Evolutionary conservation across 2,797 vertebrate species (phyloP).

Genomic region (Melanotaenia pygmaea): DNA sequence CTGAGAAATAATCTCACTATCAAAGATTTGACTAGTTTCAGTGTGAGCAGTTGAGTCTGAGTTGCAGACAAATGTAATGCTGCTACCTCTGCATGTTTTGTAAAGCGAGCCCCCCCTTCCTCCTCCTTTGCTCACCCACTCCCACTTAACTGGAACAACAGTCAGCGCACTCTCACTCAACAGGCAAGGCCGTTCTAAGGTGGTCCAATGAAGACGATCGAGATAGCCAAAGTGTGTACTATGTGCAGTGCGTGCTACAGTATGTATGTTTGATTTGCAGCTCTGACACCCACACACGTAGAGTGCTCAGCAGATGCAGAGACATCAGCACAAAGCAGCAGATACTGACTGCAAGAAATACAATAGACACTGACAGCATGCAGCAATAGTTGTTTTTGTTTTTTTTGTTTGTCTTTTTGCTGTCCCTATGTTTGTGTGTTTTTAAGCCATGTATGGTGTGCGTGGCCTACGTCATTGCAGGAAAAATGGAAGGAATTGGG

Average conservation of each 20-base stretch:
- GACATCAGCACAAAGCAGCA: slow-evolving; percentile 50
- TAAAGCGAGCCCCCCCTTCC: no score
- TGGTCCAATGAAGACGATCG: slow-evolving; percentile 43
- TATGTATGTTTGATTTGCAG: slow-evolving; percentile 61
- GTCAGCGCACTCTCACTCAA: slow-evolving; percentile 48
- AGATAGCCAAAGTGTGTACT: slow-evolving; percentile 10
- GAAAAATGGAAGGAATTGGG: slow-evolving; percentile 42
- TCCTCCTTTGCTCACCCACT: slow-evolving; percentile 58
- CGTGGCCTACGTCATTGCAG: slow-evolving; percentile 8
- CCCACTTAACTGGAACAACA: slow-evolving; percentile 62
- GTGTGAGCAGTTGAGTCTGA: slow-evolving; percentile 36
- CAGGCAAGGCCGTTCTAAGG: slow-evolving; percentile 57
- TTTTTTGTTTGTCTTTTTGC: neutral
- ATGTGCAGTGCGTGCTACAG: slow-evolving; percentile 38
- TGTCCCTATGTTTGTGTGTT: neutral
- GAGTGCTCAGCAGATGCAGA: slow-evolving; percentile 58
- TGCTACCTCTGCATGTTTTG: slow-evolving; percentile 49
- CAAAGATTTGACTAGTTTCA: slow-evolving; percentile 37
- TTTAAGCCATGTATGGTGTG: slow-evolving; percentile 8
- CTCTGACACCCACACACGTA: slow-evolving; percentile 54
- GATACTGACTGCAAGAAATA: slow-evolving; percentile 36
- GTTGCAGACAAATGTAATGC: slow-evolving; percentile 47
- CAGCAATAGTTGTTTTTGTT: slow-evolving; percentile 1
- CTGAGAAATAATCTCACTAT: slow-evolving; percentile 45
- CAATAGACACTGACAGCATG: slow-evolving; percentile 29